Percentiles rank a stretch among this genome's conserved stretches.
Evolutionary conservation across 2,797 vertebrate genomes (phyloP).

Genomic region (Lutjanus campechanus): DNA sequence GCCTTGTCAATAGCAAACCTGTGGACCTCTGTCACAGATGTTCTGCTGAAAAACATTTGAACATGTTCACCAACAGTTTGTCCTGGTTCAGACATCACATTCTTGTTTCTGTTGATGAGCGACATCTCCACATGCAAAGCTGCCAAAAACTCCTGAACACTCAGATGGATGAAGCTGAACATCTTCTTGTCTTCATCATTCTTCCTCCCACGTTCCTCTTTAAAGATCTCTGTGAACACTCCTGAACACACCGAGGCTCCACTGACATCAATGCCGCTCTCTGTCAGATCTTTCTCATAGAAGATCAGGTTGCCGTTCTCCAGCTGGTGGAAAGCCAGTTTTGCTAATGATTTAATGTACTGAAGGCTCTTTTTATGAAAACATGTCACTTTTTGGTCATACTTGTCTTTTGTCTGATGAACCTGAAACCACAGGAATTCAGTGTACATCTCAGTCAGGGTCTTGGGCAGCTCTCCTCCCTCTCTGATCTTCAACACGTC

Average conservation of each 20-base stretch:
- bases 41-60: neutral
- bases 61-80: neutral
- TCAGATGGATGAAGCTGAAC: slow-evolving; percentile 54
- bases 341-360: slow-evolving; percentile 33
- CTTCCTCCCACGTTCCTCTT: slow-evolving; percentile 18
- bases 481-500: neutral
- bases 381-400: neutral
- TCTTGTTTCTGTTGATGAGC: neutral
- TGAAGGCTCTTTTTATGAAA: neutral
- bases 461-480: slow-evolving; percentile 47
- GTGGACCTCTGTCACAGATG: neutral
- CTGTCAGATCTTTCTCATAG: neutral
- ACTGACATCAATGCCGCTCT: neutral
- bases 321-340: slow-evolving; percentile 49
- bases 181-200: slow-evolving; percentile 6
- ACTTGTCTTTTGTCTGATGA: slow-evolving; percentile 22
- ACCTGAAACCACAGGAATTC: slow-evolving; percentile 43
- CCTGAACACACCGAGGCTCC: slow-evolving; percentile 18
- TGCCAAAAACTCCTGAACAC: slow-evolving; percentile 50
- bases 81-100: neutral
- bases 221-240: slow-evolving; percentile 59
- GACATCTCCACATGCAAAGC: slow-evolving; percentile 34
- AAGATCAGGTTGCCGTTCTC: slow-evolving; percentile 35
- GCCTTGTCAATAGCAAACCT: slow-evolving; percentile 30
- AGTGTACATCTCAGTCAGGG: slow-evolving; percentile 52